phyloP scores from a whole-genome alignment of 1,140 invertebrate genomes.

The Physella acuta region DNA sequence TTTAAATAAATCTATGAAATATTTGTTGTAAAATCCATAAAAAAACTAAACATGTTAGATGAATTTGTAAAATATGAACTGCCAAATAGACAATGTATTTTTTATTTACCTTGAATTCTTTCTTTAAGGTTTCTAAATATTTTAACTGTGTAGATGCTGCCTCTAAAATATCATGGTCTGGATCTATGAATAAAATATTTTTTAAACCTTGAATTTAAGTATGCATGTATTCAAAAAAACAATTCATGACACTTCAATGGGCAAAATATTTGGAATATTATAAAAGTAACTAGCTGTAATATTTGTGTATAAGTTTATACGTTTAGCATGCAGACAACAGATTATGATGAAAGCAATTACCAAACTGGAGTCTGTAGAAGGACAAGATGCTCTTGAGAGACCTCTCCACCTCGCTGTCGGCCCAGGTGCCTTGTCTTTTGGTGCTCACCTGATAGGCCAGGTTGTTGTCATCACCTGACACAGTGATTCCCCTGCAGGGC shows the following conservation, averaged over 20 bases:
- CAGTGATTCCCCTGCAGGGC: constrained; percentile 34
- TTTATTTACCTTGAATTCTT: constrained; percentile 68
- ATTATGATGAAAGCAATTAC: too few species aligned
- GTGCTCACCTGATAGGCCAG: constrained; percentile 35
- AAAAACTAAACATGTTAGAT: too few species aligned
- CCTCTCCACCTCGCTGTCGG: constrained; percentile 65
- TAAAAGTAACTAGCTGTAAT: not conserved
- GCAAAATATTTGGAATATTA: constrained; percentile 3
- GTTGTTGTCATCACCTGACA: constrained; percentile 28
- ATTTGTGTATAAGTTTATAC: too few species aligned
- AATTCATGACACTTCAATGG: not conserved
- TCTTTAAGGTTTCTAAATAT: constrained; percentile 67
- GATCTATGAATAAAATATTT: constrained; percentile 7
- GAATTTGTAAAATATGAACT: too few species aligned
- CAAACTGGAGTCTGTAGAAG: constrained; percentile 48
- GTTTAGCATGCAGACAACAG: too few species aligned
- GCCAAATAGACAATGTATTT: too few species aligned
- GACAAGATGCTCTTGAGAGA: constrained; percentile 62
- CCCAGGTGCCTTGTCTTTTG: constrained; percentile 62
- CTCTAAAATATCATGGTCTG: constrained; percentile 55
- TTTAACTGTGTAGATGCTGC: constrained; percentile 66
- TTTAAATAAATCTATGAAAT: too few species aligned
- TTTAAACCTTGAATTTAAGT: too few species aligned
- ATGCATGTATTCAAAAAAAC: not conserved
- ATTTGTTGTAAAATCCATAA: too few species aligned